Conservation (phyloP, 2,113 vertebrate genomes). For the Corythoichthys haematopterus region DNA sequence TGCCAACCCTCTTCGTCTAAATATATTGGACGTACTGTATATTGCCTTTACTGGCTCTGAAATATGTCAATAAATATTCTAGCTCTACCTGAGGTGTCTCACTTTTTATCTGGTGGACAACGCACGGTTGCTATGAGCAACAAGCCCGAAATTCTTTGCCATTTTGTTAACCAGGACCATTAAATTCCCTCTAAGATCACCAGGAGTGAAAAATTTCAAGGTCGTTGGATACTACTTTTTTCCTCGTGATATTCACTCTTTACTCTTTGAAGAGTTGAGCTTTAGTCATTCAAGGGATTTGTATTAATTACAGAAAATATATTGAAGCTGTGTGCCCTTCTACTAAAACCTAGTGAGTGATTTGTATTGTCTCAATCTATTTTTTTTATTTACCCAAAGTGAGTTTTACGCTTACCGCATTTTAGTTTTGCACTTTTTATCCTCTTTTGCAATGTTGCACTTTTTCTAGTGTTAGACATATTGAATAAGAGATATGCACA, state of each 20-base stretch:
- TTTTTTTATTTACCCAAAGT: not conserved
- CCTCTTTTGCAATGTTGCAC: not conserved
- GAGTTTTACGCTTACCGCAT: too few species aligned
- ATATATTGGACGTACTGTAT: too few species aligned
- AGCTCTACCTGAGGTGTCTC: too few species aligned
- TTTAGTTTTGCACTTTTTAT: not conserved
- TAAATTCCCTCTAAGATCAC: not conserved
- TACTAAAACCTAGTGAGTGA: not conserved
- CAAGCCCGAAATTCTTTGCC: constrained; percentile 21
- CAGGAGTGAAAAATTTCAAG: not conserved
- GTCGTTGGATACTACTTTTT: not conserved
- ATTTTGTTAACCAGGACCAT: not conserved
- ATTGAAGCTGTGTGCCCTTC: not conserved
- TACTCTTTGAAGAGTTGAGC: not conserved
- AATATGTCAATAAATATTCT: too few species aligned
- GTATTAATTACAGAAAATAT: not conserved
- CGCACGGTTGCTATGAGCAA: constrained; percentile 48
- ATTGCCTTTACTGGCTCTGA: too few species aligned
- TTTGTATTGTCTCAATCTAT: not conserved
- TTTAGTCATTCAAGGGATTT: not conserved
- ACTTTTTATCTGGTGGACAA: constrained; percentile 21
- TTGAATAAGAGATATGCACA: not conserved
- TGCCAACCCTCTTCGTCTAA: too few species aligned
- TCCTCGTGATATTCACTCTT: not conserved
- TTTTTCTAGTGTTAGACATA: not conserved